These are phyloP conservation scores for Dendrolimus punctatus DNA, from an alignment of 1,140 invertebrate genomes.

Conservation along the genomic window DNA sequence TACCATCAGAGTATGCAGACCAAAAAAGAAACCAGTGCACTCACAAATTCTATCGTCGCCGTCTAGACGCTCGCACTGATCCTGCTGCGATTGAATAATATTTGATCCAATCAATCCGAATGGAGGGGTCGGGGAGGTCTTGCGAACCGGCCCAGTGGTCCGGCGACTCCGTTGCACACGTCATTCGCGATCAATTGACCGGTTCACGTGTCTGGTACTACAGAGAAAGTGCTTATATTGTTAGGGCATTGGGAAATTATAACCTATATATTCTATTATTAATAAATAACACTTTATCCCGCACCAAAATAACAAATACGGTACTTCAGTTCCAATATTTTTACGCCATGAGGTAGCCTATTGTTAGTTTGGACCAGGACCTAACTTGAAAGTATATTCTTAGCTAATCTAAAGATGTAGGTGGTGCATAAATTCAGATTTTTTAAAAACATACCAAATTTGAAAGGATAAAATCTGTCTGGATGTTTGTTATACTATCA, in stretches of 20 bases:
- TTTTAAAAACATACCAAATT: too few species aligned
- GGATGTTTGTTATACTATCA: too few species aligned
- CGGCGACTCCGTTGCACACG: conserved; percentile 18
- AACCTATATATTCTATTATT: conserved; percentile 5
- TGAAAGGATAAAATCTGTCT: too few species aligned
- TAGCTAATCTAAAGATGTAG: too few species aligned
- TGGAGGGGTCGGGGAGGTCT: conserved; percentile 51
- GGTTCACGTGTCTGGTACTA: conserved; percentile 26
- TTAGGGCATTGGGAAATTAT: conserved; percentile 7
- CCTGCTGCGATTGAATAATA: conserved; percentile 61
- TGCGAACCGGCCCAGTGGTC: conserved; percentile 26
- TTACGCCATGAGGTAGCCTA: too few species aligned
- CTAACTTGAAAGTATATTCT: too few species aligned
- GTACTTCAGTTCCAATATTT: too few species aligned
- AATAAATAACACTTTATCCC: too few species aligned
- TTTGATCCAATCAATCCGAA: conserved; percentile 64
- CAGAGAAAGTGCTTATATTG: conserved; percentile 26
- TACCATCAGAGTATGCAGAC: conserved; percentile 10
- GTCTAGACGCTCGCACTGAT: conserved; percentile 48
- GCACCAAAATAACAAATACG: too few species aligned
- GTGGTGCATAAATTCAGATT: too few species aligned
- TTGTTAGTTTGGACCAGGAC: too few species aligned
- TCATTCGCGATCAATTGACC: conserved; percentile 39
- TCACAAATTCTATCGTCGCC: conserved; percentile 58
- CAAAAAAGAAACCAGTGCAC: conserved; percentile 58